A percentile compares a stretch with the other conserved stretches of the same genome.
Conservation (phyloP, 2,113 vertebrate genomes). For the Eulemur macaco region DNA sequence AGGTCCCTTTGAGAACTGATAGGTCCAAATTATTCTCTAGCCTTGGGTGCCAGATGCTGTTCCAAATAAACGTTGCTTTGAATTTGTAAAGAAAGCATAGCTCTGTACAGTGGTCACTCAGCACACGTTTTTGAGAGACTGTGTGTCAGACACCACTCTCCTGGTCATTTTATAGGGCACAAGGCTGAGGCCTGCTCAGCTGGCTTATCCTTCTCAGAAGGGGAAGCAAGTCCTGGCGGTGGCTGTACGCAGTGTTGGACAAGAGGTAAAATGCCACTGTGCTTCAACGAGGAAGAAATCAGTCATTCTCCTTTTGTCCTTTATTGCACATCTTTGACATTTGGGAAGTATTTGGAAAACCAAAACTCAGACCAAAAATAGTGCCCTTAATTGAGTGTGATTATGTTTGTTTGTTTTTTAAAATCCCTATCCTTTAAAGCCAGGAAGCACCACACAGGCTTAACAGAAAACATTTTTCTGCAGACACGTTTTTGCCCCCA, state of each 20-base stretch:
- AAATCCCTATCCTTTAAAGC: not conserved
- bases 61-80: not conserved
- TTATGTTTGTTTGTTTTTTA: not conserved
- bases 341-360: conserved; percentile 2
- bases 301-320: not conserved
- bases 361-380: not conserved
- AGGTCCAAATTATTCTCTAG: not conserved
- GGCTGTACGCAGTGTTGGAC: not conserved
- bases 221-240: not conserved
- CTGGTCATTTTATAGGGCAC: not conserved
- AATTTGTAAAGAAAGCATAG: not conserved
- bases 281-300: not conserved
- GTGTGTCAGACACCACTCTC: not conserved
- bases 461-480: not conserved
- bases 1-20: conserved; percentile 20
- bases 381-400: not conserved
- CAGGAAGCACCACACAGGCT: not conserved
- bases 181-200: not conserved
- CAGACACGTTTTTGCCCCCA: not conserved
- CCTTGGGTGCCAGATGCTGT: not conserved
- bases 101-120: not conserved
- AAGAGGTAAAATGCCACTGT: not conserved
- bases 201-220: not conserved
- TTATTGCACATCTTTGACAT: not conserved
- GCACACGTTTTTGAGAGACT: not conserved